Evolutionary conservation across 2,888 invertebrate genomes (phyloP).

Genomic region (Tipula unca): DNA sequence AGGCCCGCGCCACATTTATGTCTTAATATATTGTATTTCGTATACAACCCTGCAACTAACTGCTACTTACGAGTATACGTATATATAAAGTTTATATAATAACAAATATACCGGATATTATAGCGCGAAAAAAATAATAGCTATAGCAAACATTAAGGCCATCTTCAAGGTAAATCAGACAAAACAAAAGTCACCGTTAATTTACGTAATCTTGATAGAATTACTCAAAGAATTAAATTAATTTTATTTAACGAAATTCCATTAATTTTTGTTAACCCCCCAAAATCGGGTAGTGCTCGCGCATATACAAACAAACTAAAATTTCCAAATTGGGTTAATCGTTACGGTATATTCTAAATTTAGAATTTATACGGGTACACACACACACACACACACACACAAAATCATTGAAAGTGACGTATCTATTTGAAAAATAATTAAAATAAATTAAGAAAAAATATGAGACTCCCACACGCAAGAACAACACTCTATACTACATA

Average conservation of each 20-base stretch:
- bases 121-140: neutral
- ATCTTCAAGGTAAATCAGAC: neutral
- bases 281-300: neutral
- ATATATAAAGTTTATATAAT: too few species aligned
- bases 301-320: neutral
- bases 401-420: slow-evolving; percentile 2
- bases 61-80: neutral
- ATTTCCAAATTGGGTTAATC: neutral
- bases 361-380: neutral
- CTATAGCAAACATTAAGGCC: neutral
- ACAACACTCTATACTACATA: neutral
- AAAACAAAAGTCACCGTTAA: neutral
- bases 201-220: neutral
- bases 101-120: neutral
- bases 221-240: too few species aligned
- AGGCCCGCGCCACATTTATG: too few species aligned
- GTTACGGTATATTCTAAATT: neutral
- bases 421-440: neutral
- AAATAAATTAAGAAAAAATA: neutral
- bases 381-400: neutral
- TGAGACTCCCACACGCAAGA: neutral
- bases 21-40: neutral
- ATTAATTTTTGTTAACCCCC: neutral
- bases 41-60: neutral
- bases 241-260: neutral